Evolutionary conservation across 64 coral and sea anemone species (phyloP).

Genomic region (Anthopleura sola): DNA sequence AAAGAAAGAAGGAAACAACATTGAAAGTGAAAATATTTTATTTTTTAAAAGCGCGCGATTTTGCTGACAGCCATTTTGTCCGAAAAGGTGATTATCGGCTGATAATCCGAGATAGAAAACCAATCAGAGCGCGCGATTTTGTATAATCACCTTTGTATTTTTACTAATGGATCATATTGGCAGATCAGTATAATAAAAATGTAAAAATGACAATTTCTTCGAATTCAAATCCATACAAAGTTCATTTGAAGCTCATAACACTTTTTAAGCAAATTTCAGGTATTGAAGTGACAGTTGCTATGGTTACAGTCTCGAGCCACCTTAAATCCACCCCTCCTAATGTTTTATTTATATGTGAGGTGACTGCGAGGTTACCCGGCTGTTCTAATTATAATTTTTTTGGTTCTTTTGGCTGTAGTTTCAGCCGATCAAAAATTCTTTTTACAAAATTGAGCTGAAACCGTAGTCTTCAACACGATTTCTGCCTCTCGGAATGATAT

Average conservation of each 20-base stretch:
- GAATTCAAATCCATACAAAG: too few species aligned
- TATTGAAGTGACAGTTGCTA: not conserved
- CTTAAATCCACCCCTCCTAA: not conserved
- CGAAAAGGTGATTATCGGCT: too few species aligned
- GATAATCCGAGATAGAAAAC: too few species aligned
- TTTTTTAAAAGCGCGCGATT: too few species aligned
- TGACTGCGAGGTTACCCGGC: not conserved
- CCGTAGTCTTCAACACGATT: not conserved
- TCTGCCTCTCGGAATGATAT: not conserved
- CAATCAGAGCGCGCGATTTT: too few species aligned
- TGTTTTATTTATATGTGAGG: conserved; percentile 10
- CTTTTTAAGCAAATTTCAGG: not conserved
- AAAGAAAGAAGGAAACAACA: too few species aligned
- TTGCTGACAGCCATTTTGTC: too few species aligned
- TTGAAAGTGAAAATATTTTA: too few species aligned
- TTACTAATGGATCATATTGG: too few species aligned
- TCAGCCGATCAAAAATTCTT: conserved; percentile 3
- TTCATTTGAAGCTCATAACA: not conserved
- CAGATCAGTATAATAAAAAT: too few species aligned
- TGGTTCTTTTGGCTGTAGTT: not conserved
- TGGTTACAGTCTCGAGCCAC: not conserved
- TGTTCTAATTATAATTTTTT: conserved; percentile 14
- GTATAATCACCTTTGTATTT: too few species aligned
- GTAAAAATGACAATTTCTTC: too few species aligned
- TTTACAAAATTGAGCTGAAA: not conserved